phyloP scores from a whole-genome alignment of 2,888 invertebrate genomes.

The Cephus rjabovi region DNA sequence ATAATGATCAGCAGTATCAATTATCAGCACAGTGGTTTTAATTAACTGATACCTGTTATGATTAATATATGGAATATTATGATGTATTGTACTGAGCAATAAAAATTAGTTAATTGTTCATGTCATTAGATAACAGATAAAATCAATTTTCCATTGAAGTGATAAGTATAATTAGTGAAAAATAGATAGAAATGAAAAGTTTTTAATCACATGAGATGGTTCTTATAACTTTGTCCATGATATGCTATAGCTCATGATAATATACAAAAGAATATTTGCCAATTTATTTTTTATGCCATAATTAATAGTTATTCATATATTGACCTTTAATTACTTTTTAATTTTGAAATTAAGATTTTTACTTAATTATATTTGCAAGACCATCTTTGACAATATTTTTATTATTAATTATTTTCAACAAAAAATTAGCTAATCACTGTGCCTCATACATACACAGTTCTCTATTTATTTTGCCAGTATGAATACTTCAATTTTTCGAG shows the following conservation, averaged over 20 bases:
- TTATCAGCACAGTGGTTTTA: background rate
- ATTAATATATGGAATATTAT: background rate
- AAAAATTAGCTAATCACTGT: background rate
- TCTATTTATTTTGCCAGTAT: background rate
- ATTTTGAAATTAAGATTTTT: background rate
- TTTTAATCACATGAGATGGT: background rate
- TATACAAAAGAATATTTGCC: background rate
- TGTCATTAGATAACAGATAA: too few relatives aligned
- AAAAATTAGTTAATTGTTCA: background rate
- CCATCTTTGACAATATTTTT: too few relatives aligned
- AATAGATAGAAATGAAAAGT: background rate
- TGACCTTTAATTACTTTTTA: background rate
- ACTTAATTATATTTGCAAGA: too few relatives aligned
- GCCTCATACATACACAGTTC: background rate
- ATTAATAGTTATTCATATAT: background rate
- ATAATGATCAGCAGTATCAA: background rate
- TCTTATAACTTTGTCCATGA: background rate
- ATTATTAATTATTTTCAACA: too few relatives aligned
- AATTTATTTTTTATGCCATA: background rate
- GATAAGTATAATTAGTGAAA: background rate
- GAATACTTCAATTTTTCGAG: background rate
- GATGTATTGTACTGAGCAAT: background rate
- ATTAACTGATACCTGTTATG: background rate
- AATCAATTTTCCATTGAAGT: background rate
- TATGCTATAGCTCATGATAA: background rate